Base-by-base conservation (phyloP, 2,888 invertebrate genomes). In the Eutolmus rufibarbis region DNA sequence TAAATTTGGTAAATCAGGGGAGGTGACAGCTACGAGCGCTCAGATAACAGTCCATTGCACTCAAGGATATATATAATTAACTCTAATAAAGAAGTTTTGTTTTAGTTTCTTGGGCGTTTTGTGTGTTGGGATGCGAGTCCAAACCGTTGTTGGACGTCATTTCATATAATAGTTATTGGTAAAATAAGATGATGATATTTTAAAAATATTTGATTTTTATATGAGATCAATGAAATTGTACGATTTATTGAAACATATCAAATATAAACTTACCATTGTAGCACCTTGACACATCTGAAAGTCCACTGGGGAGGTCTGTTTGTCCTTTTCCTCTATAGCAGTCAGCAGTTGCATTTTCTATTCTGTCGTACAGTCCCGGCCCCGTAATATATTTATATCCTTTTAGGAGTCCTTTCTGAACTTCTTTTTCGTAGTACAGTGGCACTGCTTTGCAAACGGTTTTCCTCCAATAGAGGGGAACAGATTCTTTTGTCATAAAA, bases 221-320 rank as follows among this genome's bases (percentile, higher is more conserved):
- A 16, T 4, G 16, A 14, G 9, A 16, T 14, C 3, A 1, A 46
- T 46, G 1, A 46, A 46, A 46, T 14, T 46, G 4, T 16, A 46
- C 8, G 16, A 14, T 43, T 12, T 43, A 12, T 2, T 43, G 12
- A 12, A 12, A 43, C 9, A 14, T 46, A 46, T 14, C 3, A 46
- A 16, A 46, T 7, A 51, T 51, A 66, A 66, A 34, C 57, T 93
- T 91, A 95, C 95, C 93, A 90, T 92, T 95, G 90, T 94, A 95
- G 90, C 96, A 96, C 89, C 94, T 94, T 0, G 95, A 95, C 0
- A 95, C 93, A 90, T 96, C 96, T 37, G 94, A 94, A 0, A 96
- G 88, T 0, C 96, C 96, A 9, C 93, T 90, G 0, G 94, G 94
- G 5, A 95, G 91, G 0, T 91, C 88, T 0, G 93, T 94, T 0